Percentiles rank a stretch among this genome's conserved stretches.
These are phyloP conservation scores for Thecocarcelia acutangulata DNA, from an alignment of 2,888 invertebrate genomes.

Conservation along the genomic window DNA sequence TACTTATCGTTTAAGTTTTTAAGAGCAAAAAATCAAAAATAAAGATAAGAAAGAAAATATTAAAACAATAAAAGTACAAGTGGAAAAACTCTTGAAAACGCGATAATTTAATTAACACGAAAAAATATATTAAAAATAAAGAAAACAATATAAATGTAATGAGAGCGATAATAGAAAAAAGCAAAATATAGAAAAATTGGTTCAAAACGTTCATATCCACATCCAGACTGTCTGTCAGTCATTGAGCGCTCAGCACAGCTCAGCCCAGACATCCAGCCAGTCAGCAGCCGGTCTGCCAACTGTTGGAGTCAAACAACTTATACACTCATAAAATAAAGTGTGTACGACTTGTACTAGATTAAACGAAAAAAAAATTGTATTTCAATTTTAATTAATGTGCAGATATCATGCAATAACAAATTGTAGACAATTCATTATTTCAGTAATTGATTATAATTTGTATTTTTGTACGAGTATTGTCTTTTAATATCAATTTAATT, in stretches of 20 bases:
- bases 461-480: conserved; percentile 49
- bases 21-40: background rate
- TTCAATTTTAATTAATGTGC: conserved; percentile 71
- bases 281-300: background rate
- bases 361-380: conserved; percentile 33
- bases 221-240: background rate
- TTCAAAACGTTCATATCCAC: conserved; percentile 8
- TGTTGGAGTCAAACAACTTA: conserved; percentile 18
- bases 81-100: conserved; percentile 55
- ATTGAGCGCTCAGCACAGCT: conserved; percentile 17
- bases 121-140: conserved; percentile 12
- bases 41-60: conserved; percentile 5
- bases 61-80: conserved; percentile 35
- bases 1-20: too few species aligned
- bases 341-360: conserved; percentile 26
- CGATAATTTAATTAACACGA: conserved; percentile 65
- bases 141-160: conserved; percentile 6
- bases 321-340: conserved; percentile 52
- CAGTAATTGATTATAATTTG: conserved; percentile 70
- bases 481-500: conserved; percentile 56
- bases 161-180: conserved; percentile 25
- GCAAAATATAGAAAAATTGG: background rate
- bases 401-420: conserved; percentile 71
- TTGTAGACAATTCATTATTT: conserved; percentile 67
- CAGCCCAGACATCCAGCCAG: conserved; percentile 2